Evolutionary conservation across 2,888 invertebrate species (phyloP), one percentile per base, ranked within the genome.

Genomic region (Diploptera punctata): DNA sequence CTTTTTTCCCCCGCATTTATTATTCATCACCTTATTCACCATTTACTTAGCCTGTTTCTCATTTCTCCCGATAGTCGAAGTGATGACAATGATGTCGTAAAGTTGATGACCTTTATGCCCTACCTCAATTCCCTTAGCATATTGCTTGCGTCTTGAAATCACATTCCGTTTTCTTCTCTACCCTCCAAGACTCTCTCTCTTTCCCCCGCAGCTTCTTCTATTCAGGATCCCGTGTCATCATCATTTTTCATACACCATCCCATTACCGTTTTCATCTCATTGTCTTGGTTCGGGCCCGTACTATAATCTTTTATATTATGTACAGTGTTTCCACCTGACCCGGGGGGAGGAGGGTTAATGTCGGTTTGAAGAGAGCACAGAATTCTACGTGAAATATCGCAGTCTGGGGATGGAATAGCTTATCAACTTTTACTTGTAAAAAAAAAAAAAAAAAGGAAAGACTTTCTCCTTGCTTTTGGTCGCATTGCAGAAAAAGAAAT

Each of bases 191-290:
- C 62, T 43, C 54, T 26, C 24, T 52, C 43, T 10, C 31, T 52
- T 29, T 29, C 29, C 49, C 47, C 19, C 47, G 47, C 38, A 19
- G 29, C 49, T 44, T 72, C 71, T 54, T 72, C 57, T 67, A 72
- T 72, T 72, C 71, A 72, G 47, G 24, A 67, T 44, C 57, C 67
- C 65, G 70, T 76, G 75, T 73, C 76, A 76, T 76, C 76, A 76
- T 75, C 76, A 76, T 76, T 76, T 76, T 75, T 76, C 76, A 76
- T 73, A 62, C 72, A 44, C 69, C 68, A 68, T 73, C 73, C 74
- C 74, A 74, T 75, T 74, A 74, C 76, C 73, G 70, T 68, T 71
- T 70, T 74, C 75, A 70, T 73, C 75, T 73, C 76, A 76, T 76
- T 76, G 76, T 76, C 76, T 75, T 74, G 61, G 62, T 29, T 62